A percentile compares a stretch with the other conserved stretches of the same genome.
phyloP scores from a whole-genome alignment of 2,888 invertebrate species.

The Frankliniella intonsa region DNA sequence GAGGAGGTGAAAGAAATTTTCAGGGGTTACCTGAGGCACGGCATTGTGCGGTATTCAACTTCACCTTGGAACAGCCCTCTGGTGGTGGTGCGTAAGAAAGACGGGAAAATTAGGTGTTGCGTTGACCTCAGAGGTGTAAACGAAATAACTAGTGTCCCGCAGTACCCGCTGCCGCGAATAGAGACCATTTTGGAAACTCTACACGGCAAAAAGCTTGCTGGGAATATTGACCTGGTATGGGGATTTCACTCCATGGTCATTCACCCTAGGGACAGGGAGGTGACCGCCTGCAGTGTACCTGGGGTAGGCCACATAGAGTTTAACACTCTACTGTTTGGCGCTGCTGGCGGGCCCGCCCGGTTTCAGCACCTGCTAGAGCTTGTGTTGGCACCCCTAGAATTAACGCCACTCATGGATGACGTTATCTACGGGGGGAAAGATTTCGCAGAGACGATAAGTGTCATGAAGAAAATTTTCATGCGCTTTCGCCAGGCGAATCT shows the following conservation, averaged over 20 bases:
- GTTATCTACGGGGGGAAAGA: not conserved
- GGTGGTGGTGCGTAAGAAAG: not conserved
- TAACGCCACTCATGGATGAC: not conserved
- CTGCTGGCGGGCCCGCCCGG: not conserved
- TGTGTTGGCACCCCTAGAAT: not conserved
- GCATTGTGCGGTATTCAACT: not conserved
- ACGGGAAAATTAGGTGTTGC: not conserved
- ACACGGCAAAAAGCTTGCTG: not conserved
- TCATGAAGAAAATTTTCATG: not conserved
- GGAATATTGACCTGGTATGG: not conserved
- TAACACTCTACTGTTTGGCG: not conserved
- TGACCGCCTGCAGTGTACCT: not conserved
- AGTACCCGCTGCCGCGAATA: not conserved
- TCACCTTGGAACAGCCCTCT: not conserved
- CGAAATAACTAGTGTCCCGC: not conserved
- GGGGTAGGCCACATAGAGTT: conserved; percentile 4
- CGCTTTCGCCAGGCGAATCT: not conserved
- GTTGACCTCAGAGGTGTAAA: not conserved
- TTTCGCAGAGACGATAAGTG: not conserved
- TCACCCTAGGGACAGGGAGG: not conserved
- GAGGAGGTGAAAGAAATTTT: conserved; percentile 7
- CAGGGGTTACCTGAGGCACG: not conserved
- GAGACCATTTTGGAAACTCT: not conserved
- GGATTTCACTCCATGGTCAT: not conserved
- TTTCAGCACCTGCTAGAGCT: not conserved